Percentiles rank a stretch among this genome's conserved stretches.
These are phyloP conservation scores for Podabrus alpinus DNA, from an alignment of 2,888 invertebrate species.

Conservation along the genomic window DNA sequence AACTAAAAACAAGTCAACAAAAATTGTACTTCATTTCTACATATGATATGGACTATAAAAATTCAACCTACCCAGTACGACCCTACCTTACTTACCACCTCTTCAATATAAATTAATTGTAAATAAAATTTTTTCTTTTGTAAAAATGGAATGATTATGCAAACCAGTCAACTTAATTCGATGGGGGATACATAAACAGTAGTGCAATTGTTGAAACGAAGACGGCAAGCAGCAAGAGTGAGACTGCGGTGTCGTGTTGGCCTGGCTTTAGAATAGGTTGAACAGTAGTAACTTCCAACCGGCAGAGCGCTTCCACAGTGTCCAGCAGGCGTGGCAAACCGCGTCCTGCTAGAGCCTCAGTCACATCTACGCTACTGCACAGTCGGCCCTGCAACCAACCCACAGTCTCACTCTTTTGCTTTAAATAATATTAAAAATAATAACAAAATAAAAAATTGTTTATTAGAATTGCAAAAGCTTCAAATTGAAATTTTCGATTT, in stretches of 20 bases:
- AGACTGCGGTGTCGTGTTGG: constrained; percentile 59
- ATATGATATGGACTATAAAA: neutral
- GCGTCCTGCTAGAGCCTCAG: constrained; percentile 54
- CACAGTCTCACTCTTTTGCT: constrained; percentile 54
- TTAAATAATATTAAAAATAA: constrained; percentile 2
- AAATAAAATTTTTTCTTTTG: neutral
- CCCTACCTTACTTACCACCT: neutral
- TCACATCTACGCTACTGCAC: constrained; percentile 62
- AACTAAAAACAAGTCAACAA: neutral
- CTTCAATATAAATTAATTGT: neutral
- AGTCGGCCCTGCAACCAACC: constrained; percentile 63
- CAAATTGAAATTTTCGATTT: neutral
- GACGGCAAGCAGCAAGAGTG: constrained; percentile 54
- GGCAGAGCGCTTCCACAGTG: constrained; percentile 50
- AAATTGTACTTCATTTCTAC: constrained; percentile 1
- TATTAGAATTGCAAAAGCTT: neutral
- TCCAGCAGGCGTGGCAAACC: constrained; percentile 53
- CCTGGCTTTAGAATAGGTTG: constrained; percentile 39
- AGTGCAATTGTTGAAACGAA: constrained; percentile 57
- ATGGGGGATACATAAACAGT: constrained; percentile 58
- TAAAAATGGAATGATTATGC: constrained; percentile 3
- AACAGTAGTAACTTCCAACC: constrained; percentile 41
- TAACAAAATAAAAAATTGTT: neutral
- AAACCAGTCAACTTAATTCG: constrained; percentile 47
- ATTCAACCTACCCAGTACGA: neutral